Percentiles rank a stretch among this genome's conserved stretches.
Conservation (phyloP, 2,888 invertebrate species). For the Drosophila pseudotalamancana region DNA sequence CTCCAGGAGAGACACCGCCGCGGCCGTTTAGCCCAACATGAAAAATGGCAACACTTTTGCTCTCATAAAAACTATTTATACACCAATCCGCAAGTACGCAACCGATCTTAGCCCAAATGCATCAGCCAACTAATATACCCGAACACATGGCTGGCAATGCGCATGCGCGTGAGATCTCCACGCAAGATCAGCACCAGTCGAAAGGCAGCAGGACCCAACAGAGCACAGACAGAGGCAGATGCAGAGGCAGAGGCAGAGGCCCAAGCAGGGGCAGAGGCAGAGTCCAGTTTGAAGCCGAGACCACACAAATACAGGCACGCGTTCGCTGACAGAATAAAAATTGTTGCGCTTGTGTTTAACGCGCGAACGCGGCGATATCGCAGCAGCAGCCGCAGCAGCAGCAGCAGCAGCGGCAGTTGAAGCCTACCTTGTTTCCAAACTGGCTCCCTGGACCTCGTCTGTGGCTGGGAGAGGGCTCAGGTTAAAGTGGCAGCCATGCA, state of each 20-base stretch:
- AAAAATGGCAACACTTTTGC: conserved; percentile 80
- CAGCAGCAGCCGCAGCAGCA: conserved; percentile 50
- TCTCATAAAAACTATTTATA: conserved; percentile 78
- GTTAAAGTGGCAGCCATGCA: conserved; percentile 71
- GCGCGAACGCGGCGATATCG: conserved; percentile 83
- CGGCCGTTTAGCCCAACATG: conserved; percentile 58
- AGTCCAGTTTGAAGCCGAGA: conserved; percentile 80
- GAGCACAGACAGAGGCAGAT: conserved; percentile 22
- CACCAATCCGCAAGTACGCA: conserved; percentile 28
- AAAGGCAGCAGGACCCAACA: conserved; percentile 36
- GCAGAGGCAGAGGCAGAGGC: conserved; percentile 20
- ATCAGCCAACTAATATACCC: conserved; percentile 61
- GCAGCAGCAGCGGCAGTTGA: conserved; percentile 38
- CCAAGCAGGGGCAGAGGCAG: conserved; percentile 12
- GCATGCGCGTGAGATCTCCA: conserved; percentile 81
- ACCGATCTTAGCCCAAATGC: conserved; percentile 25
- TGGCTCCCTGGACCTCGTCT: conserved; percentile 64
- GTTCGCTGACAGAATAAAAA: conserved; percentile 85
- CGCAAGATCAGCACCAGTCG: conserved; percentile 70
- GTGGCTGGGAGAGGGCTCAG: conserved; percentile 38
- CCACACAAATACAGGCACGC: conserved; percentile 85
- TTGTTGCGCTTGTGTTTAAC: conserved; percentile 84
- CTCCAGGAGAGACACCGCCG: not conserved
- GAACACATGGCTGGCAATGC: conserved; percentile 56
- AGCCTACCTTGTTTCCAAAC: conserved; percentile 74